phyloP scores from a whole-genome alignment of 1,140 invertebrate species.

The Orius insidiosus region DNA sequence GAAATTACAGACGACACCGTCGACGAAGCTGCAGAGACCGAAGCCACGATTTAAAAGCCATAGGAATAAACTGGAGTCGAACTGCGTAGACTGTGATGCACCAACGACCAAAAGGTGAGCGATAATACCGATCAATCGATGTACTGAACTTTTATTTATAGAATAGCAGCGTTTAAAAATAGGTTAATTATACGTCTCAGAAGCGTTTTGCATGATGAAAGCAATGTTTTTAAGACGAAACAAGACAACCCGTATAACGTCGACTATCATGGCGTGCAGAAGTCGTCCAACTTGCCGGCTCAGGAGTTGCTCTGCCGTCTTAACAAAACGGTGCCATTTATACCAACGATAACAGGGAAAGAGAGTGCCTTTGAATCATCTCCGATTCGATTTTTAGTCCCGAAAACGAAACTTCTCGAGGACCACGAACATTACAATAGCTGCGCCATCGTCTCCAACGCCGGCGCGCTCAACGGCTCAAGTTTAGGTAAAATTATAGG shows the following conservation, averaged over 20 bases:
- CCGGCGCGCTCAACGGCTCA: slow-evolving; percentile 48
- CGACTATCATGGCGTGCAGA: slow-evolving; percentile 29
- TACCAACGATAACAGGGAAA: slow-evolving; percentile 11
- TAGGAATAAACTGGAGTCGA: background rate
- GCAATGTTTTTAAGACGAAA: slow-evolving; percentile 36
- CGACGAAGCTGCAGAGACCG: background rate
- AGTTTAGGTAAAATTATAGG: slow-evolving; percentile 54
- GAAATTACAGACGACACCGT: slow-evolving; percentile 1
- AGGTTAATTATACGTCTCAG: slow-evolving; percentile 37
- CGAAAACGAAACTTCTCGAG: slow-evolving; percentile 24
- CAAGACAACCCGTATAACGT: slow-evolving; percentile 40
- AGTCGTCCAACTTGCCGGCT: slow-evolving; percentile 21
- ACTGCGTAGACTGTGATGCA: slow-evolving; percentile 12
- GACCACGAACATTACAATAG: slow-evolving; percentile 35
- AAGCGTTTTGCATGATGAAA: slow-evolving; percentile 38
- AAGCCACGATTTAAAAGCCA: slow-evolving; percentile 11
- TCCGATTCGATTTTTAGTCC: slow-evolving; percentile 25
- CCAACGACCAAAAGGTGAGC: slow-evolving; percentile 13
- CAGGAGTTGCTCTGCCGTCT: slow-evolving; percentile 19
- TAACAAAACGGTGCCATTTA: slow-evolving; percentile 23
- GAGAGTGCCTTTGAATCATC: slow-evolving; percentile 17
- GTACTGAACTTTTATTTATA: slow-evolving; percentile 17
- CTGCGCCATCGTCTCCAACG: slow-evolving; percentile 58
- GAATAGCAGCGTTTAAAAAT: slow-evolving; percentile 33
- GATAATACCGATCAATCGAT: too few species aligned